phyloP scores from a whole-genome alignment of 2,888 invertebrate genomes.

The Ceraclea dissimilis region DNA sequence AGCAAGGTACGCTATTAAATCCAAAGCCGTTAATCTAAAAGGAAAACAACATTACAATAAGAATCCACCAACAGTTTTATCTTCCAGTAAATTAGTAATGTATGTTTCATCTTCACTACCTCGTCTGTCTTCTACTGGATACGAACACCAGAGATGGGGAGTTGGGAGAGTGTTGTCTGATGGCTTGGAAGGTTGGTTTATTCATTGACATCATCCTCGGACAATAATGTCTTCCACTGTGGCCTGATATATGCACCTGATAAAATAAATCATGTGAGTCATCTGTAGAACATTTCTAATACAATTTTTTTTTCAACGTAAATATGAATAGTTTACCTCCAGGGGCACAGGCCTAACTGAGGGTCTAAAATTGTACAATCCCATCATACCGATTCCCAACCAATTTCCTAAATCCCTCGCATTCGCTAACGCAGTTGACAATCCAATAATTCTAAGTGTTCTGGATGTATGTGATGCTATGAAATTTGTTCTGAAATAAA shows the following conservation, averaged over 20 bases:
- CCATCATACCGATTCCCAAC: slow-evolving; percentile 83
- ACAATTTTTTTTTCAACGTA: no score
- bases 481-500: slow-evolving; percentile 71
- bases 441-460: slow-evolving; percentile 80
- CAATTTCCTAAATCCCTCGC: slow-evolving; percentile 95
- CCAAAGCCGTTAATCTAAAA: slow-evolving; percentile 82
- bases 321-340: slow-evolving; percentile 44
- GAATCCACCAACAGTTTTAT: background rate
- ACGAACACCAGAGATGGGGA: slow-evolving; percentile 94
- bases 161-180: slow-evolving; percentile 81
- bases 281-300: no score
- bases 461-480: slow-evolving; percentile 84
- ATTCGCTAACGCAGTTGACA: slow-evolving; percentile 97
- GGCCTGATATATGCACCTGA: slow-evolving; percentile 81
- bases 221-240: slow-evolving; percentile 97
- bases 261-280: background rate
- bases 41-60: background rate
- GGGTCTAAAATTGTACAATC: slow-evolving; percentile 95
- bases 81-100: background rate
- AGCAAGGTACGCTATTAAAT: slow-evolving; percentile 85
- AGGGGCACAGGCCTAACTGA: slow-evolving; percentile 96
- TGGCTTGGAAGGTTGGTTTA: slow-evolving; percentile 93
- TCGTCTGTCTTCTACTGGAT: slow-evolving; percentile 91
- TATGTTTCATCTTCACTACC: slow-evolving; percentile 29
- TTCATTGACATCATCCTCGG: slow-evolving; percentile 99